Conservation (phyloP, 2,888 invertebrate species). For the Apocheima hispidaria region DNA sequence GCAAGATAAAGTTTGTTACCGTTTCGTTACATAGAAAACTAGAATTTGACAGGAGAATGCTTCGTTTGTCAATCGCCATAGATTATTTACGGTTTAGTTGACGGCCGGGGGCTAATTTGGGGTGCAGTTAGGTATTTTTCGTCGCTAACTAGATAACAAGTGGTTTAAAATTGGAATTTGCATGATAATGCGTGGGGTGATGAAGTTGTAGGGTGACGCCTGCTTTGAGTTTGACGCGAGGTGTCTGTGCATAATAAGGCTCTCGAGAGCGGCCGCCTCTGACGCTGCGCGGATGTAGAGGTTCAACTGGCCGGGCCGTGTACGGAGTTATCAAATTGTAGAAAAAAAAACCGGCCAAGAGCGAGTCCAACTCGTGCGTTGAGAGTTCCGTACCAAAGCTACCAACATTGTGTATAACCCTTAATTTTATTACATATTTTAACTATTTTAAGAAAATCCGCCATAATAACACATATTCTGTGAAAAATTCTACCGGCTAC, state of each 20-base stretch:
- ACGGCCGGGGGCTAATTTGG: constrained; percentile 80
- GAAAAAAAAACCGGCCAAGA: neutral
- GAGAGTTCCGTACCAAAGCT: too few relatives aligned
- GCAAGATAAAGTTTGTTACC: constrained; percentile 16
- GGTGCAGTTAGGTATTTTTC: constrained; percentile 82
- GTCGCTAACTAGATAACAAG: constrained; percentile 85
- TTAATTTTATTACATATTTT: too few relatives aligned
- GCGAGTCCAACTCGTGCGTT: too few relatives aligned
- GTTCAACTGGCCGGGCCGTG: neutral
- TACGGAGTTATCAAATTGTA: neutral
- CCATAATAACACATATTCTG: too few relatives aligned
- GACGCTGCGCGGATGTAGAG: neutral
- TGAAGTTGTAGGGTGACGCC: constrained; percentile 41
- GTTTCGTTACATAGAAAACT: constrained; percentile 60
- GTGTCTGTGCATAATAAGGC: constrained; percentile 34
- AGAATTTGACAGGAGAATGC: constrained; percentile 84
- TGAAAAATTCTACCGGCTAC: too few relatives aligned
- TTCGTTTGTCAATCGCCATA: constrained; percentile 86
- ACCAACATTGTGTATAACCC: too few relatives aligned
- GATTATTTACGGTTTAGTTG: constrained; percentile 79
- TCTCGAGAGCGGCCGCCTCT: constrained; percentile 8
- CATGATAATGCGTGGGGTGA: constrained; percentile 77
- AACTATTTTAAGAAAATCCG: too few relatives aligned
- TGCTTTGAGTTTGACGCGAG: constrained; percentile 26
- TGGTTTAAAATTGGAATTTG: constrained; percentile 85